phyloP scores from a whole-genome alignment of 2,888 invertebrate genomes.

The Cetonia aurata region DNA sequence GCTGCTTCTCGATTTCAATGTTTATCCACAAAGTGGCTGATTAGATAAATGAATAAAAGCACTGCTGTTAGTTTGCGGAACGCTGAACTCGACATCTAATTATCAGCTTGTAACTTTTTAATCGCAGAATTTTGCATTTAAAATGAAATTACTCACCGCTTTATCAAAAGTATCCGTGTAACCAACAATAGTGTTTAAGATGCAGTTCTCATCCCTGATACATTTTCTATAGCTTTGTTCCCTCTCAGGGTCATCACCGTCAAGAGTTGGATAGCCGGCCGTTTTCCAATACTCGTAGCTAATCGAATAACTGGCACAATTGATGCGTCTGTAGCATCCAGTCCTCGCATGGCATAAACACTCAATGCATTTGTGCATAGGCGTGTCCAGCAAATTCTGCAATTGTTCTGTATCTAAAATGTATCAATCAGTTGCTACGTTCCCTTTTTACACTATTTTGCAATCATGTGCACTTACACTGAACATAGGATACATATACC shows the following conservation, averaged over 20 bases:
- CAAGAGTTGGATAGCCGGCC: constrained; percentile 38
- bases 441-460: neutral
- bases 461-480: constrained; percentile 4
- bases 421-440: neutral
- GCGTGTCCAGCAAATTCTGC: constrained; percentile 27
- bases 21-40: no score
- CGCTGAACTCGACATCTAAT: no score
- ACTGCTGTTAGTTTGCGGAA: no score
- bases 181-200: constrained; percentile 38
- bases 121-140: neutral
- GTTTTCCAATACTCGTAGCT: constrained; percentile 24
- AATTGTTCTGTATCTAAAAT: constrained; percentile 39
- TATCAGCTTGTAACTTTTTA: no score
- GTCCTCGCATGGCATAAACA: constrained; percentile 43
- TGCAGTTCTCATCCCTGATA: constrained; percentile 42
- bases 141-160: constrained; percentile 27
- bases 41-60: no score
- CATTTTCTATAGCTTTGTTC: constrained; percentile 11
- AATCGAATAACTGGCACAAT: constrained; percentile 41
- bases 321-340: constrained; percentile 34
- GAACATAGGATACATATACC: neutral
- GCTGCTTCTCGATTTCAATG: no score
- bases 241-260: constrained; percentile 14
- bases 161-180: constrained; percentile 33
- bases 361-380: constrained; percentile 26